Evolutionary conservation across 2,113 vertebrate genomes (phyloP), one percentile per base, ranked within the genome.

Genomic region (Pitta sordida): DNA sequence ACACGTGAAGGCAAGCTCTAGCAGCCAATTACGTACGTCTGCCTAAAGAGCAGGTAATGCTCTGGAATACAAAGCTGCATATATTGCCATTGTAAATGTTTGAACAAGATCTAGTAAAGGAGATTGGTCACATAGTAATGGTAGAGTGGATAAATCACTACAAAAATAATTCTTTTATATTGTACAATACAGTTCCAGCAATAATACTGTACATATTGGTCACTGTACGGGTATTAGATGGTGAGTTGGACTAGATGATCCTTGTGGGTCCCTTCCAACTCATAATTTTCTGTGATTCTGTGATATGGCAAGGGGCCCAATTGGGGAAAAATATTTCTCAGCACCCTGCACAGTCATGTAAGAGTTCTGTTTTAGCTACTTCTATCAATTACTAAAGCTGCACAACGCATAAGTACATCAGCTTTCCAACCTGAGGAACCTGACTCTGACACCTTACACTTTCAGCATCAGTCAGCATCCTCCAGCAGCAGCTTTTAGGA

Each of bases 371-470:
- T 94, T 91, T 88, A 90, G 93, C 67, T 86, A 58, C 80, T 80
- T 86, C 70, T 90, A 76, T 94, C 60, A 92, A 76, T 88, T 93
- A 86, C 82, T 93, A 82, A 92, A 93, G 69, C 46, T 65, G 14
- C 46, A 59, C 44, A 83, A 39, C 75, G 24, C 37, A 10, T 65
- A 93, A 91, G 67, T n/a, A 55, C 27, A 5, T 59, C 48, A 83
- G 68, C 53, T 87, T 89, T 70, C 77, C 46, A 82, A 67, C 48
- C 70, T 53, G 10, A 22, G 53, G 55, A 88, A 81, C 82, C 60
- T 78, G 63, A 58, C 43, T 79, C 36, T 60, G 56, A 62, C 1
- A 7, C 59, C 32, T 81, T 63, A 67, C 0, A 1, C 51, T 83
- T 91, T 69, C 55, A 63, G 20, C 60, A 71, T 60, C 30, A 80